These are phyloP conservation scores for Egretta garzetta DNA, from an alignment of 2,113 vertebrate species.

Conservation along the genomic window DNA sequence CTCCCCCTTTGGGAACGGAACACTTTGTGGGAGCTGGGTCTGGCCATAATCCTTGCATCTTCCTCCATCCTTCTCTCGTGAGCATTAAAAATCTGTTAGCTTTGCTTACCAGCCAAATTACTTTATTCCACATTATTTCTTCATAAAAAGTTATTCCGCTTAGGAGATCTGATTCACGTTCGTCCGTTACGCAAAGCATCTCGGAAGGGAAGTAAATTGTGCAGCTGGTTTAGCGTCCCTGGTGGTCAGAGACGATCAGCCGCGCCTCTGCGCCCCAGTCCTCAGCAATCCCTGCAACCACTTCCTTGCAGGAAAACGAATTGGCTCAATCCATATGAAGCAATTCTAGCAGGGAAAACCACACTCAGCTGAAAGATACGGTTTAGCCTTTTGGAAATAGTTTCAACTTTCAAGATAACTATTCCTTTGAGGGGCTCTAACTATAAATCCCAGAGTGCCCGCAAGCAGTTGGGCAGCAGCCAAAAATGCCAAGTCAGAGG, in stretches of 20 bases:
- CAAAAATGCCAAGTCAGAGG: slow-evolving; percentile 35
- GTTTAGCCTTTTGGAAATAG: background rate
- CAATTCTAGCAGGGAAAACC: background rate
- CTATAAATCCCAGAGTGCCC: slow-evolving; percentile 1
- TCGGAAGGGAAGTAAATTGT: background rate
- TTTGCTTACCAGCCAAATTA: background rate
- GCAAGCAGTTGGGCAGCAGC: background rate
- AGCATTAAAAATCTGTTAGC: background rate
- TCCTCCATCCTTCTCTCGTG: background rate
- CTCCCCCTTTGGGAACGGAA: background rate
- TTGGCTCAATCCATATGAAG: background rate
- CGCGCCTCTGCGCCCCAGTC: background rate
- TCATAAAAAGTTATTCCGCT: background rate
- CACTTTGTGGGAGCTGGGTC: background rate
- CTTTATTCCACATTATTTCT: background rate
- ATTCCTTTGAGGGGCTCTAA: slow-evolving; percentile 12
- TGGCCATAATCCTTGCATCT: background rate
- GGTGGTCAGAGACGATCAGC: background rate
- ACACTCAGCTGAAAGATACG: background rate
- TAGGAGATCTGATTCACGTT: background rate
- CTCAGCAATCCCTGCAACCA: background rate
- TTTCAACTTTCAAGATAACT: slow-evolving; percentile 27
- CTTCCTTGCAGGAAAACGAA: background rate
- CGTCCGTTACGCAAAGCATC: background rate
- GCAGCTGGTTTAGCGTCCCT: background rate